Percentiles rank a stretch among this genome's conserved stretches.
phyloP scores from a whole-genome alignment of 2,888 invertebrate genomes.

The Blomia tropicalis region DNA sequence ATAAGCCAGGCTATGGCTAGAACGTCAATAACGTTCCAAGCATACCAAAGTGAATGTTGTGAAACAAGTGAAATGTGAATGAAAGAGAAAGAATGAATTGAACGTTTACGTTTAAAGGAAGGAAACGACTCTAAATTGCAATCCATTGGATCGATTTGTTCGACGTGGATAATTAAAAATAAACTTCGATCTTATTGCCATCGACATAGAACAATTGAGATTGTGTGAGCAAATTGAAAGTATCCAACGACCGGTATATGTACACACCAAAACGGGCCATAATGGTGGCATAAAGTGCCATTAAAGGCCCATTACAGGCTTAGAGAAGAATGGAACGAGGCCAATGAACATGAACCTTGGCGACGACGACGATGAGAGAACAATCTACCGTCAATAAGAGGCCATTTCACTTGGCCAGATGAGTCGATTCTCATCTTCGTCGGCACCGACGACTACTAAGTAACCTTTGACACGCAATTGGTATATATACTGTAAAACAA shows the following conservation, averaged over 20 bases:
- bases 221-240: background rate
- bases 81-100: background rate
- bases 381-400: background rate
- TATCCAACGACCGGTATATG: too few relatives aligned
- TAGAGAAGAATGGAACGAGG: background rate
- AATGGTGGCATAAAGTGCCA: conserved; percentile 4
- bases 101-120: background rate
- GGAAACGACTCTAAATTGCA: background rate
- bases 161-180: background rate
- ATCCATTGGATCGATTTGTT: background rate
- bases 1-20: background rate
- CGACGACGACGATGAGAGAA: background rate
- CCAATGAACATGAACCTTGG: background rate
- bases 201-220: background rate
- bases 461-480: conserved; percentile 12
- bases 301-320: conserved; percentile 15
- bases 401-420: conserved; percentile 12
- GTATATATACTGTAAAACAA: background rate
- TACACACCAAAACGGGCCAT: background rate
- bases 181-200: background rate
- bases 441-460: too few relatives aligned
- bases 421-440: conserved; percentile 3
- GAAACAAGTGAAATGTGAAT: background rate
- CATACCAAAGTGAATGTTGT: background rate
- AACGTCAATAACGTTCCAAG: background rate